phyloP scores from a whole-genome alignment of 1,140 invertebrate species.

The Aleiodes sp. region DNA sequence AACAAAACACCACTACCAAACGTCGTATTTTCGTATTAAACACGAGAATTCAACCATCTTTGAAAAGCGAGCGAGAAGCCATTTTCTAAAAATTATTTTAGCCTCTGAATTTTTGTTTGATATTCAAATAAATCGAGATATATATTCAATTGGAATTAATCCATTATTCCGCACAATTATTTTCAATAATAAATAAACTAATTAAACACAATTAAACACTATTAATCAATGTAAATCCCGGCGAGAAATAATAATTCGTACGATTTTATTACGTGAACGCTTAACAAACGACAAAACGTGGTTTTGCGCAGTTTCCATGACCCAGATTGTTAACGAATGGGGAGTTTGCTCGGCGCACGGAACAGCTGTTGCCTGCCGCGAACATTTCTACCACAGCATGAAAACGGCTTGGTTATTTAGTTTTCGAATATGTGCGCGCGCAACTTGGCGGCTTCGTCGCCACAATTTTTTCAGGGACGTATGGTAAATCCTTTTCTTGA shows the following conservation, averaged over 20 bases:
- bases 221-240: neutral
- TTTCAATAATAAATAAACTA: too few species aligned
- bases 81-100: too few species aligned
- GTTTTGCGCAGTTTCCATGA: slow-evolving; percentile 66
- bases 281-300: slow-evolving; percentile 1
- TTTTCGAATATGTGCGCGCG: slow-evolving; percentile 52
- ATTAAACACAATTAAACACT: neutral
- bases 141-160: too few species aligned
- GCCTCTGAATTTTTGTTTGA: too few species aligned
- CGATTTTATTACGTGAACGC: neutral
- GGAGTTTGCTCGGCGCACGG: slow-evolving; percentile 63
- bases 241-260: neutral
- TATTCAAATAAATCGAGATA: too few species aligned
- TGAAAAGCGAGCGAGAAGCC: too few species aligned
- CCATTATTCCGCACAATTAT: too few species aligned
- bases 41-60: slow-evolving; percentile 24
- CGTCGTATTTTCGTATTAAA: slow-evolving; percentile 37
- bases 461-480: slow-evolving; percentile 58
- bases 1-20: slow-evolving; percentile 16
- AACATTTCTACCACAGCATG: slow-evolving; percentile 57
- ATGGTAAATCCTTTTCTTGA: slow-evolving; percentile 9
- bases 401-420: slow-evolving; percentile 56
- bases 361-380: slow-evolving; percentile 62
- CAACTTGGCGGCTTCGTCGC: slow-evolving; percentile 59
- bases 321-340: slow-evolving; percentile 59